These are phyloP conservation scores for Zophobas atratus DNA, from an alignment of 1,140 invertebrate species.

Conservation along the genomic window DNA sequence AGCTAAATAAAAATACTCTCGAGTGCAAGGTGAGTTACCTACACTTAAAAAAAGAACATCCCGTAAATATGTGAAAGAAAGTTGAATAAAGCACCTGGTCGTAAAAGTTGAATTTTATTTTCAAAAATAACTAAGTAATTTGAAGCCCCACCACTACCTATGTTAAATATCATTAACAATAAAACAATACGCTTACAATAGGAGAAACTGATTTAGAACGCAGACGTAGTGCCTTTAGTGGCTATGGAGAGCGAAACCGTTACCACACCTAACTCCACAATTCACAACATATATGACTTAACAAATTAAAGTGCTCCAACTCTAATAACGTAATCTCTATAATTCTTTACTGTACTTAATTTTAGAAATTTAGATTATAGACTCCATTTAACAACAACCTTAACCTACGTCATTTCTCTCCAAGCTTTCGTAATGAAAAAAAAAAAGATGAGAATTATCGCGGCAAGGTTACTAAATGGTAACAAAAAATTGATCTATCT, in stretches of 20 bases:
- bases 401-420: constrained; percentile 17
- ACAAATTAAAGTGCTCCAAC: background rate
- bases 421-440: background rate
- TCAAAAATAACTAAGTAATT: constrained; percentile 42
- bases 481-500: constrained; percentile 36
- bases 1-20: constrained; percentile 8
- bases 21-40: constrained; percentile 53
- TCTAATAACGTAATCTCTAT: background rate
- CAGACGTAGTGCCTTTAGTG: background rate
- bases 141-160: constrained; percentile 39
- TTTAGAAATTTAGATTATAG: background rate
- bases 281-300: constrained; percentile 3
- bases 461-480: constrained; percentile 29
- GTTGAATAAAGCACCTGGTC: constrained; percentile 34
- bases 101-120: constrained; percentile 30
- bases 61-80: constrained; percentile 32
- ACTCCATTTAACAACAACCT: background rate
- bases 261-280: constrained; percentile 22
- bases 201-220: constrained; percentile 3
- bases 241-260: constrained; percentile 26
- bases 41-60: constrained; percentile 34
- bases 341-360: constrained; percentile 4
- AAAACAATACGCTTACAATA: constrained; percentile 13
- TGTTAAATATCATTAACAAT: constrained; percentile 36
- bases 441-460: constrained; percentile 1